A percentile compares a stretch with the other conserved stretches of the same genome.
Evolutionary conservation across 2,888 invertebrate genomes (phyloP).

Genomic region (Steinernema scapterisci): DNA sequence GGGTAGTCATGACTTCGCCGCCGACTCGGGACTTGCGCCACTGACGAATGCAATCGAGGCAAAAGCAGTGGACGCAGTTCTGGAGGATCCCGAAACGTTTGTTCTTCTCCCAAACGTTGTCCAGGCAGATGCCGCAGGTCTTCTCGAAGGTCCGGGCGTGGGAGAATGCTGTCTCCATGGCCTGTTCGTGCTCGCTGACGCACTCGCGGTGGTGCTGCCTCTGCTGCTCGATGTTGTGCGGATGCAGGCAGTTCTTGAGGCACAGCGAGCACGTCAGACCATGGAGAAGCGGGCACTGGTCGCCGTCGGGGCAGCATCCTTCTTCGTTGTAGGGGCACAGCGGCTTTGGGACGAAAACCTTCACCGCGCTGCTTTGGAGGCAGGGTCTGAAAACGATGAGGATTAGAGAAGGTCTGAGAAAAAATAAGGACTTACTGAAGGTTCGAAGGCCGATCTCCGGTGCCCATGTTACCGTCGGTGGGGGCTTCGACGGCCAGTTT

Average conservation of each 20-base stretch:
- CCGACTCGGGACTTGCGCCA: conserved; percentile 73
- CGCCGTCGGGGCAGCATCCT: conserved; percentile 44
- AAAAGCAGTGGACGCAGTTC: conserved; percentile 84
- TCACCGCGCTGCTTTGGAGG: too few relatives aligned
- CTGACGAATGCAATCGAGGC: conserved; percentile 80
- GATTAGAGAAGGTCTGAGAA: too few relatives aligned
- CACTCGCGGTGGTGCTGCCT: conserved; percentile 48
- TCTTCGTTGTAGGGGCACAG: conserved; percentile 57
- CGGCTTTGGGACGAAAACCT: conserved; percentile 10
- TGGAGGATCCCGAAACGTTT: conserved; percentile 81
- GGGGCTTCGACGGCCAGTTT: too few relatives aligned
- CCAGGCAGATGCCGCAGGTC: conserved; percentile 84
- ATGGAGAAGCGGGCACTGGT: conserved; percentile 51
- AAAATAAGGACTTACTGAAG: too few relatives aligned
- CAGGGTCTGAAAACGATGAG: too few relatives aligned
- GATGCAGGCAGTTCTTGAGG: conserved; percentile 76
- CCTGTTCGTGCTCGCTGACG: conserved; percentile 74
- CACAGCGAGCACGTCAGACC: conserved; percentile 77
- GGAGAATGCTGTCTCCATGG: conserved; percentile 83
- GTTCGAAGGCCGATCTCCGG: too few relatives aligned
- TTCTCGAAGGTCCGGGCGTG: conserved; percentile 72
- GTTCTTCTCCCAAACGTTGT: conserved; percentile 74
- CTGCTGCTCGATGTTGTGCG: conserved; percentile 68
- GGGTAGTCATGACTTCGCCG: conserved; percentile 38
- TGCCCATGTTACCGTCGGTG: too few relatives aligned